Conservation (phyloP, 2,797 vertebrate genomes). For the Xiphorhynchus erythropygius region DNA sequence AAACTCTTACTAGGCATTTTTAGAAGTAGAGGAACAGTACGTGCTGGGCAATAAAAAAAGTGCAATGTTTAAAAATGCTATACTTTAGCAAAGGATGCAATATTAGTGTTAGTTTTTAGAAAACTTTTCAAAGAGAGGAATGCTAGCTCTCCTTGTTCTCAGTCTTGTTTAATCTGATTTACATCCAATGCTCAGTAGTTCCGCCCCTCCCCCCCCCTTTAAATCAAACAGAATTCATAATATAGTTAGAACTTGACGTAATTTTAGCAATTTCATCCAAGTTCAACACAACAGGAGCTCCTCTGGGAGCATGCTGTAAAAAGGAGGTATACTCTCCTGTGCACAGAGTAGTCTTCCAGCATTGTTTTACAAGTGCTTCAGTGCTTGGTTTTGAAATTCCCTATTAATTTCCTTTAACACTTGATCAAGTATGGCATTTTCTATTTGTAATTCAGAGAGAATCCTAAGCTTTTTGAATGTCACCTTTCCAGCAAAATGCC, state of each 20-base stretch:
- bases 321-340: not conserved
- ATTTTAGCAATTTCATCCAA: not conserved
- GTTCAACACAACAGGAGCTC: not conserved
- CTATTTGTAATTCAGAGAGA: not conserved
- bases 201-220: not conserved
- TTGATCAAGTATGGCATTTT: not conserved
- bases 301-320: not conserved
- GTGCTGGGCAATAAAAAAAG: not conserved
- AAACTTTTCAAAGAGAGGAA: not conserved
- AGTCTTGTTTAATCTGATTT: not conserved
- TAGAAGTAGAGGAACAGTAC: not conserved
- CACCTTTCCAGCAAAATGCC: not conserved
- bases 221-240: not conserved
- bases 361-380: not conserved
- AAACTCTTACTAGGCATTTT: not conserved
- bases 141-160: not conserved
- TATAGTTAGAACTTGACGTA: not conserved
- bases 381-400: not conserved
- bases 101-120: not conserved
- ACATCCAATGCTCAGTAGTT: not conserved
- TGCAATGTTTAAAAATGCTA: not conserved
- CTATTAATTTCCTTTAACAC: not conserved
- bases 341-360: not conserved
- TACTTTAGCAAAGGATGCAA: not conserved
- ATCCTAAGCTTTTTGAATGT: not conserved